phyloP scores from a whole-genome alignment of 2,888 invertebrate genomes.

The Troilus luridus region DNA sequence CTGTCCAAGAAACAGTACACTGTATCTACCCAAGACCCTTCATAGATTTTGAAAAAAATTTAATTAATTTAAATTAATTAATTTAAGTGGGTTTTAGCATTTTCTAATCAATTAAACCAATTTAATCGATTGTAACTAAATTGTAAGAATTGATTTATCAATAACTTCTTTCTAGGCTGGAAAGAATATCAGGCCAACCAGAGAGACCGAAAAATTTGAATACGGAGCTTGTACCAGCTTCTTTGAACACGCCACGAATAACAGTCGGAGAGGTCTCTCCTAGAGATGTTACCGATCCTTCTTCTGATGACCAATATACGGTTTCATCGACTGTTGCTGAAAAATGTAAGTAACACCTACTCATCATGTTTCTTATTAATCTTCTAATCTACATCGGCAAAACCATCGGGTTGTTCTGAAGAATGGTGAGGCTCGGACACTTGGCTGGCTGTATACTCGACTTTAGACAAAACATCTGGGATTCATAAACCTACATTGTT shows the following conservation, averaged over 20 bases:
- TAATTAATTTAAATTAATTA: too few relatives aligned
- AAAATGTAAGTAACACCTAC: constrained; percentile 23
- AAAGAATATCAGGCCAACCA: not conserved
- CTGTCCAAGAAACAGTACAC: too few relatives aligned
- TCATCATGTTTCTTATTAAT: not conserved
- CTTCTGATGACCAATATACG: constrained; percentile 63
- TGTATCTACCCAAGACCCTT: too few relatives aligned
- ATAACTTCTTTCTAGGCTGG: not conserved
- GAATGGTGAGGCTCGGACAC: too few relatives aligned
- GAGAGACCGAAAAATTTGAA: constrained; percentile 50
- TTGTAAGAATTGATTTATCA: not conserved
- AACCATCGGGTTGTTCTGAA: too few relatives aligned
- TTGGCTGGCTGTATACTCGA: too few relatives aligned
- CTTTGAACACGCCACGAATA: constrained; percentile 40
- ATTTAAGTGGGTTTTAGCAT: too few relatives aligned
- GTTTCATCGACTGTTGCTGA: constrained; percentile 59
- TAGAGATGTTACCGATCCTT: constrained; percentile 58
- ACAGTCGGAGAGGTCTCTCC: constrained; percentile 56
- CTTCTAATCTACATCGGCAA: too few relatives aligned
- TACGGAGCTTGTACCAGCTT: constrained; percentile 36
- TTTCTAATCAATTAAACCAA: not conserved
- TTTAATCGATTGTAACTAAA: not conserved
- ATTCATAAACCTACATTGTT: too few relatives aligned
- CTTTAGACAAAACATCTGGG: too few relatives aligned
- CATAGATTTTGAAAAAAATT: too few relatives aligned